Evolutionary conservation across 2,797 vertebrate genomes (phyloP), one percentile per base, ranked within the genome.

Genomic region (Mormyrops attenuatus): DNA sequence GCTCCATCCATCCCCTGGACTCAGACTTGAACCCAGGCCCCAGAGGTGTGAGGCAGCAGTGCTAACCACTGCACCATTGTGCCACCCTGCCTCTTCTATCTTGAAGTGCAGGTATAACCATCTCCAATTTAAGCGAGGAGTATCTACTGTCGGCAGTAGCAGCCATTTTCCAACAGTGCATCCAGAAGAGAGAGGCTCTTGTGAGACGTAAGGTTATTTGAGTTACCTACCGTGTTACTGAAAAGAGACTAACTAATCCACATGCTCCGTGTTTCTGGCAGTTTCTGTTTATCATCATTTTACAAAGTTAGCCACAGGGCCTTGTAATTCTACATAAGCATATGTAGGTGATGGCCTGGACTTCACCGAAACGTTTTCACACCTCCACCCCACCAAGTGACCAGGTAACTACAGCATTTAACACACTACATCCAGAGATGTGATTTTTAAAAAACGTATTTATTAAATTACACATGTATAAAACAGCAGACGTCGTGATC

Each of bases 401-500:
- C 38, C 38, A 20, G 41, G 5, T 20, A 80, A 44, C 41, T 47
- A 17, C 17, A 41, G 41, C 73, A 41, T 38, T 73, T 73, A 73
- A 11, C 41, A 80, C 73, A n/a, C 3, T 38, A 30, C 15, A n/a
- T 80, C 41, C 73, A 80, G 41, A n/a, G 38, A 20, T 80, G 38
- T 44, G 73, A 80, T 93, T 95, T 60, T 94, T 90, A 94, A 96
- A 96, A 96, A 97, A 97, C 96, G 6, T 96, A 96, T 97, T 97
- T 99, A 99, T 99, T 99, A 98, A 98, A 99, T 98, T 98, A 97
- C 96, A 98, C 97, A 95, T 96, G 96, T 96, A 95, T 95, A 99
- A 98, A 98, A 98, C 92, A 96, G 96, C 95, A 96, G 96, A 97
- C 96, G 96, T 96, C 96, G 95, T 95, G 91, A 91, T 91, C 84